A percentile compares a stretch with the other conserved stretches of the same genome.
phyloP scores from a whole-genome alignment of 2,888 invertebrate species.

The Stomorhina lunata region DNA sequence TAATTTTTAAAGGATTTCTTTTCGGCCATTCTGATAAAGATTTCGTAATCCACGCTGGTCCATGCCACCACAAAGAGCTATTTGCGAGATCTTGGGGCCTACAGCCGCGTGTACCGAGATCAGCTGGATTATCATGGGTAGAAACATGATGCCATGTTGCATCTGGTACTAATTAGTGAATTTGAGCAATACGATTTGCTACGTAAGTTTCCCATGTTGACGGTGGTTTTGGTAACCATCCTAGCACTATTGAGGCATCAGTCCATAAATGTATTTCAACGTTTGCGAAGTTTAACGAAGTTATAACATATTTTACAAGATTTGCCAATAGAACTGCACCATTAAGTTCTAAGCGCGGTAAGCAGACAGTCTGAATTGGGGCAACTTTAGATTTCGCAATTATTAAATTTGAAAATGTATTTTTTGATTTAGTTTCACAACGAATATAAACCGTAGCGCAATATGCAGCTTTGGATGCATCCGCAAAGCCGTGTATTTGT shows the following conservation, averaged over 20 bases:
- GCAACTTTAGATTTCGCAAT: constrained; percentile 18
- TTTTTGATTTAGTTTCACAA: not conserved
- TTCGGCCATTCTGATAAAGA: constrained; percentile 5
- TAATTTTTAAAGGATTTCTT: not conserved
- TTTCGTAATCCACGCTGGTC: not conserved
- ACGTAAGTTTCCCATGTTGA: constrained; percentile 9
- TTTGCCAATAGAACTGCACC: not conserved
- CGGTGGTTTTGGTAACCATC: not conserved
- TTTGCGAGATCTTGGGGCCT: not conserved
- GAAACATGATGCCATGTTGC: not conserved
- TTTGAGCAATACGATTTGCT: constrained; percentile 2
- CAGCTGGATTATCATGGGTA: not conserved
- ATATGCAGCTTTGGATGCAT: not conserved
- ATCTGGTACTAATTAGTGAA: not conserved
- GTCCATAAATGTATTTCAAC: not conserved
- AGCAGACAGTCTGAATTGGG: not conserved
- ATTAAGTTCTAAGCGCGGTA: not conserved
- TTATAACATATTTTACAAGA: not conserved
- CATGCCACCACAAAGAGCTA: constrained; percentile 16
- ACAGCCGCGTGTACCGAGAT: not conserved
- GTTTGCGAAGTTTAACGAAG: not conserved
- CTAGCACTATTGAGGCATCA: not conserved
- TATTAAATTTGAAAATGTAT: not conserved
- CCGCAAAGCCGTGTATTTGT: not conserved
- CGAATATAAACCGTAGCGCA: not conserved